A percentile compares a stretch with the other conserved stretches of the same genome.
phyloP scores from a whole-genome alignment of 2,797 vertebrate species.

The Otolemur crassicaudatus region DNA sequence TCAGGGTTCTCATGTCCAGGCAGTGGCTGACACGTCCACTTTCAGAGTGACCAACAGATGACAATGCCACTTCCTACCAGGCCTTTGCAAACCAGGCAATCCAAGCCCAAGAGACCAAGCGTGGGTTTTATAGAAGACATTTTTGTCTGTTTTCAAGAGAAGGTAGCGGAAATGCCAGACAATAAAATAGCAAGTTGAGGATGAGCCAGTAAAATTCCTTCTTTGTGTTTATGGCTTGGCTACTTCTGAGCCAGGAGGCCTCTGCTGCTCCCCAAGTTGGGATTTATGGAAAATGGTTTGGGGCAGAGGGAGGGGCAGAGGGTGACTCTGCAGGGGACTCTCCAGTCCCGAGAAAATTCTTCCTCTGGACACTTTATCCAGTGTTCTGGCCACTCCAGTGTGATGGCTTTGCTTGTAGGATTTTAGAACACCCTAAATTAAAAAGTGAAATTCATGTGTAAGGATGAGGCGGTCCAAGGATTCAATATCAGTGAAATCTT shows the following conservation, averaged over 20 bases:
- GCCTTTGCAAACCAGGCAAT: background rate
- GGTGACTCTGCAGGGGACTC: background rate
- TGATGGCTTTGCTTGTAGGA: background rate
- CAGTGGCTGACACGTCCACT: background rate
- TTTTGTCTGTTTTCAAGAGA: conserved; percentile 30
- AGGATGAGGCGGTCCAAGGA: background rate
- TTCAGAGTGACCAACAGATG: background rate
- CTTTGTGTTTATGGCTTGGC: conserved; percentile 1
- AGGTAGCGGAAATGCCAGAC: conserved; percentile 25
- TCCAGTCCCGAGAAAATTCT: background rate
- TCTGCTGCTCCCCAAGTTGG: background rate
- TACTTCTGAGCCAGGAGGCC: background rate
- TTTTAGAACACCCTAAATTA: background rate
- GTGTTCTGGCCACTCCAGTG: background rate
- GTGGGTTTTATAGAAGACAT: background rate
- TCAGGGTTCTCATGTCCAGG: background rate
- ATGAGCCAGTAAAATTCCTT: conserved; percentile 23
- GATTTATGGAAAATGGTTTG: background rate
- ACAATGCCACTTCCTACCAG: background rate
- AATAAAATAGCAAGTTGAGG: conserved; percentile 19
- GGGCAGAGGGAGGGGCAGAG: background rate
- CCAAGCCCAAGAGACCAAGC: background rate
- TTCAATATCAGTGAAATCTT: background rate
- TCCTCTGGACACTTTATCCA: background rate
- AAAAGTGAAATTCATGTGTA: conserved; percentile 17